Evolutionary conservation across 2,888 invertebrate genomes (phyloP), one percentile per base, ranked within the genome.

Genomic region (Dioctria linearis): DNA sequence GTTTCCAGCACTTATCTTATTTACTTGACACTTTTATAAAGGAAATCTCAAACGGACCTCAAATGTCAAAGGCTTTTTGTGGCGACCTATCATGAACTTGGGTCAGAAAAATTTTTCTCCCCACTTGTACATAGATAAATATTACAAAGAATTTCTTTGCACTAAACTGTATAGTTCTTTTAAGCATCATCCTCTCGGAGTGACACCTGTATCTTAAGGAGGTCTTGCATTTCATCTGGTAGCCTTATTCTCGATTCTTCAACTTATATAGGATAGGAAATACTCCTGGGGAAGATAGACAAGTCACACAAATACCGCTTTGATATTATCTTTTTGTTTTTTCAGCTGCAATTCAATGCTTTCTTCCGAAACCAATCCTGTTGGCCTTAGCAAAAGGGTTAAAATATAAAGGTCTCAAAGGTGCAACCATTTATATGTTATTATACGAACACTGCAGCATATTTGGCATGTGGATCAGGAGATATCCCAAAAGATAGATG

Each of bases 31-130:
- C 54, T 54, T 54, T 54, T 3, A 54, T 54, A 54, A 11, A 54
- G 3, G 9, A n/a, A 11, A 54, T 54, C 54, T 54, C 54, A 54
- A 54, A 11, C 54, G 54, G 3, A 8, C 54, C 54, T 54, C 54
- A 54, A 54, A 54, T 54, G 54, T 54, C 54, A 54, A 54, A 54
- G 11, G 54, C 54, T n/a, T 54, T 46, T n/a, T 8, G 54, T 54
- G 54, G 54, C 54, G 54, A n/a, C 25, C 25, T 25, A 25, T 25
- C 25, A 25, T 25, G 25, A 25, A 25, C 54, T 11, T 54, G 54
- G 54, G 54, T 54, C 54, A 54, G 54, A 3, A 54, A 4, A 8
- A n/a, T 11, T 54, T 54, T 54, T 54, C 54, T 11, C 0, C 54
- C 2, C 11, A 8, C 8, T 46, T 46, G 5, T 8, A 46, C 8